phyloP scores from a whole-genome alignment of 2,113 vertebrate species.

The Apodemus speciosus region DNA sequence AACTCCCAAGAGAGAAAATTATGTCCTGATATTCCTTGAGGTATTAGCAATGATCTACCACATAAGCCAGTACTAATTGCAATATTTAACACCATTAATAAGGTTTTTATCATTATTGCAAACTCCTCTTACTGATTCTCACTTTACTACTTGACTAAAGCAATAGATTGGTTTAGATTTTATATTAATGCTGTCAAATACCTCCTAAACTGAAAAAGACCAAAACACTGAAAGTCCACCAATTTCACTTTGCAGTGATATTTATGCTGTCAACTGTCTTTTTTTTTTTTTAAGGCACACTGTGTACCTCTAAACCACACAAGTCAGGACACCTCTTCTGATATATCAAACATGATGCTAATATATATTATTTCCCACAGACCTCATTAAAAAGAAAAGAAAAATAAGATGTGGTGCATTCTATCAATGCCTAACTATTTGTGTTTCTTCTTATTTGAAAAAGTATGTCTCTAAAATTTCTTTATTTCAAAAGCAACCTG shows the following conservation, averaged over 20 bases:
- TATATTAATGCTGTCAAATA: neutral
- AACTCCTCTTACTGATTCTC: neutral
- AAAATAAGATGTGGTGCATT: neutral
- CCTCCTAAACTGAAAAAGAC: constrained; percentile 14
- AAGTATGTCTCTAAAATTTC: neutral
- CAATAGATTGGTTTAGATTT: neutral
- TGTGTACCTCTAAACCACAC: neutral
- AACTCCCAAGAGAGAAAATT: constrained; percentile 63
- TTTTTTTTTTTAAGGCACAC: neutral
- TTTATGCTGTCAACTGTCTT: neutral
- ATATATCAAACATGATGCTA: neutral
- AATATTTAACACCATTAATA: constrained; percentile 59
- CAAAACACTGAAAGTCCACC: neutral
- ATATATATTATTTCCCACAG: neutral
- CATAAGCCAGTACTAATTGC: constrained; percentile 52
- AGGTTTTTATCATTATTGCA: constrained; percentile 2
- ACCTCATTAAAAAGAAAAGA: neutral
- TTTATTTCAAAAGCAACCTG: neutral
- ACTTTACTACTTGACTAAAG: neutral
- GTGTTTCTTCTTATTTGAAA: neutral
- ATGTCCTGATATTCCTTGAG: constrained; percentile 49
- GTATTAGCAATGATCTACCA: constrained; percentile 50
- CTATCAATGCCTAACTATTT: neutral
- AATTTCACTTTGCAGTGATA: neutral
- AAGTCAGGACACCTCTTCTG: neutral